Percentiles rank a stretch among this genome's conserved stretches.
These are phyloP conservation scores for Hyla sarda DNA, from an alignment of 2,113 vertebrate genomes.

Conservation along the genomic window DNA sequence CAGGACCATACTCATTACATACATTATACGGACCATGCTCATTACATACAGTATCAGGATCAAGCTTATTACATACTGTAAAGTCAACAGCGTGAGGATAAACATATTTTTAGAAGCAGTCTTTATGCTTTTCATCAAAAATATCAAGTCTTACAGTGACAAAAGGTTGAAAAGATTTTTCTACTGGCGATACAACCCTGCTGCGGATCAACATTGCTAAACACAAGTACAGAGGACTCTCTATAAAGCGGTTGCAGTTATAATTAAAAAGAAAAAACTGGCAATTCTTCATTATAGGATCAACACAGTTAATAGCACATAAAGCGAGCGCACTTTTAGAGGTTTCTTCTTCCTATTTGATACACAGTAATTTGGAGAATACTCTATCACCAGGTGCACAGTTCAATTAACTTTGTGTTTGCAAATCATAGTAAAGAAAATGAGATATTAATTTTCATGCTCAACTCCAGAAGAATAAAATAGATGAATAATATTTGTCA, in stretches of 20 bases:
- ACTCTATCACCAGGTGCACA: constrained; percentile 41
- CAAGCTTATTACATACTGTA: too few species aligned
- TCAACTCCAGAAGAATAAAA: constrained; percentile 40
- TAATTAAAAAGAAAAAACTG: constrained; percentile 16
- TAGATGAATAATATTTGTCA: constrained; percentile 26
- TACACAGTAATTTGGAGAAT: constrained; percentile 30
- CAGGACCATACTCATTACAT: too few species aligned
- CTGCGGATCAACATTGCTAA: neutral
- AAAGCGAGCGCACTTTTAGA: constrained; percentile 11
- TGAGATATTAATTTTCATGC: constrained; percentile 44
- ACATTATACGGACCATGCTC: too few species aligned
- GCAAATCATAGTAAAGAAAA: constrained; percentile 49
- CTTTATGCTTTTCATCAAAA: too few species aligned
- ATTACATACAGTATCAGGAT: too few species aligned
- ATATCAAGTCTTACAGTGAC: too few species aligned
- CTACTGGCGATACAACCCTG: neutral
- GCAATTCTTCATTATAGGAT: constrained; percentile 2
- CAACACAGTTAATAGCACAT: constrained; percentile 21
- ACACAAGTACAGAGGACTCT: neutral
- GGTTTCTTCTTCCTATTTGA: constrained; percentile 36
- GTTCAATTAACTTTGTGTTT: constrained; percentile 49
- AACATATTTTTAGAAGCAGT: too few species aligned
- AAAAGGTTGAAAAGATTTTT: too few species aligned
- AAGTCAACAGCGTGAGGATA: too few species aligned
- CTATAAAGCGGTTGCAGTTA: neutral